phyloP scores from a whole-genome alignment of 1,140 invertebrate genomes.

The Micrasema longulum region DNA sequence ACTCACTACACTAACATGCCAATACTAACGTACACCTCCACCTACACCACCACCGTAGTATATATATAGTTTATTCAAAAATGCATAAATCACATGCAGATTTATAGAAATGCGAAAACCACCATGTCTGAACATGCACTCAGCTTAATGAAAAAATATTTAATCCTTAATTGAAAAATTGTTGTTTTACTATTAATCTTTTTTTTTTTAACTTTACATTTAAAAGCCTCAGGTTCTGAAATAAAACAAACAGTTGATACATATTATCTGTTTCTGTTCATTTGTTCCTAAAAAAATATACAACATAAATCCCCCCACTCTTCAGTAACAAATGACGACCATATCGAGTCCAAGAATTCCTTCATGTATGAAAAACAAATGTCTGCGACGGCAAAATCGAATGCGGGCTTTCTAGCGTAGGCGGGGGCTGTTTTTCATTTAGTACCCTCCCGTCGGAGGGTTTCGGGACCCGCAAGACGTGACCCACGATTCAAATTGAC shows the following conservation, averaged over 20 bases:
- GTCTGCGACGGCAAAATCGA: slow-evolving; percentile 19
- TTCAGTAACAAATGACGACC: neutral
- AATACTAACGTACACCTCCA: too few relatives aligned
- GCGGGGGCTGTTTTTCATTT: too few relatives aligned
- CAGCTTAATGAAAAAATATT: too few relatives aligned
- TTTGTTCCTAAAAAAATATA: neutral
- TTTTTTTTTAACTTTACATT: neutral
- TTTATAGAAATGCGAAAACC: too few relatives aligned
- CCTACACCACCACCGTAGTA: too few relatives aligned
- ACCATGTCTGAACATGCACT: too few relatives aligned
- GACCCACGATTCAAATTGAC: too few relatives aligned
- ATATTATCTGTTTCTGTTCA: neutral
- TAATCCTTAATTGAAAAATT: neutral
- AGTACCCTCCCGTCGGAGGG: too few relatives aligned
- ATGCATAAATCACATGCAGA: too few relatives aligned
- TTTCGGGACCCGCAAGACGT: too few relatives aligned
- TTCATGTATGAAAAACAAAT: slow-evolving; percentile 16
- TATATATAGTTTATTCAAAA: too few relatives aligned
- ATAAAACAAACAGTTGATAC: neutral
- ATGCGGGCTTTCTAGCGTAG: slow-evolving; percentile 15
- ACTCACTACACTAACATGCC: too few relatives aligned
- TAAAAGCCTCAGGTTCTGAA: neutral
- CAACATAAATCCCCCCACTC: neutral
- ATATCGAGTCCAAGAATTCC: slow-evolving; percentile 7
- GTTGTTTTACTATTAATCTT: neutral